Conservation (phyloP, 2,797 vertebrate genomes). For the Nannoperca obscura region DNA sequence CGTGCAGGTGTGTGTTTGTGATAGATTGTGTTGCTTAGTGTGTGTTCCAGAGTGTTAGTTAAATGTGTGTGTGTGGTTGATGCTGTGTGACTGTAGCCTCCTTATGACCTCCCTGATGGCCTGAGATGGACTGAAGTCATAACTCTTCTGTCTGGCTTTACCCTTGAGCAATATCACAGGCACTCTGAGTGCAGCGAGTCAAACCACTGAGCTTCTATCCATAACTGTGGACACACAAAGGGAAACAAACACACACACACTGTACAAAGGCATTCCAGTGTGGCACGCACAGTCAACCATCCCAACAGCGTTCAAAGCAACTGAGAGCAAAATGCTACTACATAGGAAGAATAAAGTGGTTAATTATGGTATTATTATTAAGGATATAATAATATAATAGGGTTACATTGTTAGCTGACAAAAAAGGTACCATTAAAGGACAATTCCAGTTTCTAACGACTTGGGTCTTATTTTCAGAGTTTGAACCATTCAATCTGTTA, state of each 20-base stretch:
- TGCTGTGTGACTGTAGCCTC: slow-evolving; percentile 63
- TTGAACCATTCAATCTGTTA: background rate
- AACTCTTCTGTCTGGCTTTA: slow-evolving; percentile 82
- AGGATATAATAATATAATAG: background rate
- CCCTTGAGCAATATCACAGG: slow-evolving; percentile 83
- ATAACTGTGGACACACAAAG: slow-evolving; percentile 48
- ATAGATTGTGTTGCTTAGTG: slow-evolving; percentile 30
- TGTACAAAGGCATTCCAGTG: slow-evolving; percentile 14
- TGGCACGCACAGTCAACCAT: slow-evolving; percentile 16
- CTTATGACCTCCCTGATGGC: slow-evolving; percentile 78
- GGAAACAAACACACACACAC: slow-evolving; percentile 38
- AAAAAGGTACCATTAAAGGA: background rate
- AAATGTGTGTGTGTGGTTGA: slow-evolving; percentile 34
- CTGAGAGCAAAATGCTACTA: background rate
- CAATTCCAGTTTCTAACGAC: background rate
- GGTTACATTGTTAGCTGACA: slow-evolving; percentile 2
- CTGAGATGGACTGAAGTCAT: slow-evolving; percentile 80
- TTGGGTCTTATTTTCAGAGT: background rate
- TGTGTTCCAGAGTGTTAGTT: slow-evolving; percentile 43
- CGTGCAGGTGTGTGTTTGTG: slow-evolving; percentile 37
- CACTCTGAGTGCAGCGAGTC: slow-evolving; percentile 74
- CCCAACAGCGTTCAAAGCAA: slow-evolving; percentile 3
- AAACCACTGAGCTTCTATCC: slow-evolving; percentile 62
- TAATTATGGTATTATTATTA: background rate
- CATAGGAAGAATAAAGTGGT: background rate